These are phyloP conservation scores for Leucophora obtusa DNA, from an alignment of 2,888 invertebrate species.

Conservation along the genomic window DNA sequence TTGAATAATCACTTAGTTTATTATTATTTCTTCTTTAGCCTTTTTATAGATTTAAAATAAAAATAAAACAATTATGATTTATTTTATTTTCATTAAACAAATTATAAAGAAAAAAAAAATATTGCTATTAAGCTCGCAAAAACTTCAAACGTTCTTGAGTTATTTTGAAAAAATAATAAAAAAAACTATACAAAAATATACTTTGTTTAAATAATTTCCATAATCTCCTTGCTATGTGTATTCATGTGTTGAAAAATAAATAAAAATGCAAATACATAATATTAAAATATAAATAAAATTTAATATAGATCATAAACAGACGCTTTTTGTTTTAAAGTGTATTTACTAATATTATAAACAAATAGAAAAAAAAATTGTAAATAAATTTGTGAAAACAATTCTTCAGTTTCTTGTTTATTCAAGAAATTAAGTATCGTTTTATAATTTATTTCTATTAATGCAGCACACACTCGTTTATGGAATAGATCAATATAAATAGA, in stretches of 20 bases:
- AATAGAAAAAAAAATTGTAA: neutral
- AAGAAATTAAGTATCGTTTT: conserved; percentile 11
- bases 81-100: neutral
- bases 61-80: neutral
- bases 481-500: neutral
- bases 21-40: no score
- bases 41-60: no score
- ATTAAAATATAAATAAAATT: neutral
- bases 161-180: neutral
- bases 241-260: conserved; percentile 2
- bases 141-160: conserved; percentile 1
- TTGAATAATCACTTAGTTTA: no score
- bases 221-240: neutral
- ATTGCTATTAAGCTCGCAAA: neutral
- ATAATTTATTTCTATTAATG: conserved; percentile 15
- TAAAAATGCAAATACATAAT: neutral
- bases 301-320: conserved; percentile 20
- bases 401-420: conserved; percentile 13
- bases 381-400: neutral
- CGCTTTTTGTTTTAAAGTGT: conserved; percentile 6
- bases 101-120: neutral
- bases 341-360: neutral
- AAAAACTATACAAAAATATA: neutral
- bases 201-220: no score
- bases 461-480: neutral